phyloP scores from a whole-genome alignment of 2,888 invertebrate genomes.

The Chrysolina haemoptera region DNA sequence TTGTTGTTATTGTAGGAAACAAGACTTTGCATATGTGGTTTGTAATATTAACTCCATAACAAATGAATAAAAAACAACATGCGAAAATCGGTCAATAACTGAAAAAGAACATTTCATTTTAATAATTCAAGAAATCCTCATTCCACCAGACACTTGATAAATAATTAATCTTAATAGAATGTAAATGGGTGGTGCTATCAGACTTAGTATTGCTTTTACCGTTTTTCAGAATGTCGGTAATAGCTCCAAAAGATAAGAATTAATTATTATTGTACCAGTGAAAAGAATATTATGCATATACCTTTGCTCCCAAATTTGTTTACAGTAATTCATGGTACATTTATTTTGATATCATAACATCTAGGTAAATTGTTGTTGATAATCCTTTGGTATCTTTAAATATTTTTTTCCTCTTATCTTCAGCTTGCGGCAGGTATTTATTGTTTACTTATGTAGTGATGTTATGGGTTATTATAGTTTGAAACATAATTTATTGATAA shows the following conservation, averaged over 20 bases:
- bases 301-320: background rate
- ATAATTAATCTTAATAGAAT: background rate
- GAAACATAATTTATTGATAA: background rate
- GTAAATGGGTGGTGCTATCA: constrained; percentile 1
- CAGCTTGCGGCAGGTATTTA: background rate
- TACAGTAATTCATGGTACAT: background rate
- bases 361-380: too few relatives aligned
- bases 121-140: background rate
- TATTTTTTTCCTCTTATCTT: too few relatives aligned
- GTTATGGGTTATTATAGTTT: background rate
- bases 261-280: background rate
- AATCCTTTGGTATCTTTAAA: too few relatives aligned
- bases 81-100: background rate
- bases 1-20: too few relatives aligned
- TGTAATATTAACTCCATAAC: too few relatives aligned
- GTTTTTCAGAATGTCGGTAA: background rate
- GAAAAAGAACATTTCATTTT: background rate
- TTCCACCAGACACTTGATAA: background rate
- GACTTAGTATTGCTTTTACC: background rate
- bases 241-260: background rate
- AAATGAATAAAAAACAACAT: too few relatives aligned
- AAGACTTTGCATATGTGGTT: too few relatives aligned
- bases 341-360: too few relatives aligned
- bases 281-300: background rate
- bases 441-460: background rate